Conservation (phyloP, 2,113 vertebrate species). For the Notarius lentiginosus region DNA sequence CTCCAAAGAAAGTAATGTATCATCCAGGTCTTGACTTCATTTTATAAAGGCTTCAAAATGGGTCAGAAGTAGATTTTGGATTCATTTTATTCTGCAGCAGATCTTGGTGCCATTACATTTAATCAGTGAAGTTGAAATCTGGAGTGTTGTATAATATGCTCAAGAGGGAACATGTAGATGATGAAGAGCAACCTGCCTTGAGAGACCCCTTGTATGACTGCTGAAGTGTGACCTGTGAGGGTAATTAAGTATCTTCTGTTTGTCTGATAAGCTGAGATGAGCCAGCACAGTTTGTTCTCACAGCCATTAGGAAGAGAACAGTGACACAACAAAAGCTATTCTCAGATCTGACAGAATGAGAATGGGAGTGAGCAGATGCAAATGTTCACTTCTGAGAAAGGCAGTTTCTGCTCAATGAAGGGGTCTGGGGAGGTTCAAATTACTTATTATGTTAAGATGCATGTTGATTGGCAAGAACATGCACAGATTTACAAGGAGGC, state of each 20-base stretch:
- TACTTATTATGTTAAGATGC: background rate
- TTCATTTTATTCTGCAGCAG: background rate
- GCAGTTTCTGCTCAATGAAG: background rate
- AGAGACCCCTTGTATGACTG: background rate
- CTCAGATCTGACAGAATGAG: background rate
- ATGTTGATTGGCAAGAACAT: background rate
- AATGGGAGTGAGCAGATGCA: background rate
- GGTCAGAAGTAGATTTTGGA: background rate
- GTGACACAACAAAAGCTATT: conserved; percentile 9
- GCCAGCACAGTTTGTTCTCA: background rate
- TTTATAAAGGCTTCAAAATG: background rate
- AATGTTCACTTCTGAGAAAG: background rate
- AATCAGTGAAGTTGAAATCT: background rate
- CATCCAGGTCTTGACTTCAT: background rate
- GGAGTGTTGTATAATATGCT: background rate
- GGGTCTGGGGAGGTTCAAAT: background rate
- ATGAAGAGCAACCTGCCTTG: background rate
- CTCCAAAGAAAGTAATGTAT: background rate
- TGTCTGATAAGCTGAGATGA: background rate
- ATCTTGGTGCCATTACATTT: background rate
- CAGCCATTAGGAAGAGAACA: background rate
- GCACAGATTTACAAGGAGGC: background rate
- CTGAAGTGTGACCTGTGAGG: background rate
- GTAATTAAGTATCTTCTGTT: background rate
- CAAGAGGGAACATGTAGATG: background rate